A percentile compares a stretch with the other conserved stretches of the same genome.
Evolutionary conservation across 2,888 invertebrate species (phyloP).

Genomic region (Venustoraphidia nigricollis): DNA sequence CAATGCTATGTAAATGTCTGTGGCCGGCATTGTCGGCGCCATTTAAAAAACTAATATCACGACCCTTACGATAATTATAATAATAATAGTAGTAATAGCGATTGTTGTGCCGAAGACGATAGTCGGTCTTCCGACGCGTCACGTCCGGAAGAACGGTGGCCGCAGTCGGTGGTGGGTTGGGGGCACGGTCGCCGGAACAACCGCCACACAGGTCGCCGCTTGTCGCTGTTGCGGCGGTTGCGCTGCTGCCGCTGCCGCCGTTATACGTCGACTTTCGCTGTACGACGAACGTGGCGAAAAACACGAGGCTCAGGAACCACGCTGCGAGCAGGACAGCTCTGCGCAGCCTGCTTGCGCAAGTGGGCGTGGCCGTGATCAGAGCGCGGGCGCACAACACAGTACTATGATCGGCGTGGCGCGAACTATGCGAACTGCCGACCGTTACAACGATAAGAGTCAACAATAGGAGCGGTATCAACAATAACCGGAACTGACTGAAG

Average conservation of each 20-base stretch:
- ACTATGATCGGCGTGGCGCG: too few relatives aligned
- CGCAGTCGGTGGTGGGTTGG: neutral
- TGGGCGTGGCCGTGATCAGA: constrained; percentile 6
- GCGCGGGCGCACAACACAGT: neutral
- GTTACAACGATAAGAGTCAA: too few relatives aligned
- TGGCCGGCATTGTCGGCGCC: too few relatives aligned
- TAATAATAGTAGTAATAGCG: neutral
- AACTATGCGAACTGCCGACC: too few relatives aligned
- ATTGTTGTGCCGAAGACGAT: neutral
- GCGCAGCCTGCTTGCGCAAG: neutral
- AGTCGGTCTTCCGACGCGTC: neutral
- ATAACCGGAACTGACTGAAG: too few relatives aligned
- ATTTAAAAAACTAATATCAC: too few relatives aligned
- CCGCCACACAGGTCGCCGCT: neutral
- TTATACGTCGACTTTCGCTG: too few relatives aligned
- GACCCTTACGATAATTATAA: neutral
- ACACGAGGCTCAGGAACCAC: neutral
- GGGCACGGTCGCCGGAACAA: neutral
- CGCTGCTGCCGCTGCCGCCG: too few relatives aligned
- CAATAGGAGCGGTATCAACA: too few relatives aligned
- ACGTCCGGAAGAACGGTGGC: neutral
- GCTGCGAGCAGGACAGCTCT: neutral
- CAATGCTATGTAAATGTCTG: too few relatives aligned
- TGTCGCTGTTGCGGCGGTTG: neutral
- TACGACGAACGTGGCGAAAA: neutral